phyloP scores from a whole-genome alignment of 1,140 invertebrate genomes.

The Camponotus floridanus region DNA sequence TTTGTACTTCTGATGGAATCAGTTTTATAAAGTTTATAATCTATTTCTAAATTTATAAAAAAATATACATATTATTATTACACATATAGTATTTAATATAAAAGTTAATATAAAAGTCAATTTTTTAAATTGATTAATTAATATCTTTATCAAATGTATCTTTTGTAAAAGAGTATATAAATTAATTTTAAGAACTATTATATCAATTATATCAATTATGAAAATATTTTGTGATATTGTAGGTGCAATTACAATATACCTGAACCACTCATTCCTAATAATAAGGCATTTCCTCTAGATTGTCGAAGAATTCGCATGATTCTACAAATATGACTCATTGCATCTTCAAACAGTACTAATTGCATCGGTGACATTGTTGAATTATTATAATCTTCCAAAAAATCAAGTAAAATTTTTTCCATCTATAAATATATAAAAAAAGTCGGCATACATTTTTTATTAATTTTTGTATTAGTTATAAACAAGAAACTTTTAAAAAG shows the following conservation, averaged over 20 bases:
- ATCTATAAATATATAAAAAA: conserved; percentile 72
- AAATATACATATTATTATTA: neutral
- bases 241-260: conserved; percentile 75
- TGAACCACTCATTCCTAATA: conserved; percentile 90
- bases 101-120: too few species aligned
- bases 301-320: conserved; percentile 89
- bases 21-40: too few species aligned
- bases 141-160: too few species aligned
- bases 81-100: too few species aligned
- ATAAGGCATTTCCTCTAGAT: conserved; percentile 87
- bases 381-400: conserved; percentile 90
- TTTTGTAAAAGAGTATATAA: too few species aligned
- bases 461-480: neutral
- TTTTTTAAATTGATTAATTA: too few species aligned
- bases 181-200: too few species aligned
- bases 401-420: conserved; percentile 82
- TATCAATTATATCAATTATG: too few species aligned
- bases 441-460: neutral
- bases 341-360: conserved; percentile 90
- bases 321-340: conserved; percentile 89
- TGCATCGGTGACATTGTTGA: conserved; percentile 90
- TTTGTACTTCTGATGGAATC: too few species aligned
- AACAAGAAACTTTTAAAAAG: neutral
- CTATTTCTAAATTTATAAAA: neutral
- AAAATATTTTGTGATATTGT: neutral